Base-by-base conservation (phyloP, 1,140 invertebrate species). In the Nomia melanderi region DNA sequence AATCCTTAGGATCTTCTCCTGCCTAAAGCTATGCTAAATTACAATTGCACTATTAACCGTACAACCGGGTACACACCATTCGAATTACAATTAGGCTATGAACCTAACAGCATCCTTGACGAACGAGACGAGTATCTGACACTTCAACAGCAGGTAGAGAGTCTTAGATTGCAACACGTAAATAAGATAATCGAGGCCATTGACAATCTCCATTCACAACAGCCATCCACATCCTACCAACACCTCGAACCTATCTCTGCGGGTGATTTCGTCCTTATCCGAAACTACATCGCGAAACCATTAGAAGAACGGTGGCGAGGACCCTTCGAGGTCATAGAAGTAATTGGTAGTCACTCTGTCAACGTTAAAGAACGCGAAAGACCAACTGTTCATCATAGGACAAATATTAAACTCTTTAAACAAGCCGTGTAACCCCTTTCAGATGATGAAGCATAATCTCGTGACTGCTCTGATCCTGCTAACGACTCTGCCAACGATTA, bases 181-280 rank as follows among this genome's bases (percentile, higher is more conserved):
- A 64, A 64, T 8, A 64, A 64, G 29, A 64, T 64, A 9, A 47
- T 64, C 14, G 63, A 66, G 25, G 53, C 63, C 5, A 6, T 66
- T 9, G 27, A 66, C 0, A 66, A 53, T 20, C 29, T 66, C 17
- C 20, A 66, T 1, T 6, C 6, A 4, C 44, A 53, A 53, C 44
- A 66, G 23, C 63, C 63, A 2, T 66, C 63, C 47, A 66, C 27
- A 1, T 66, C 63, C 29, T 66, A 53, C n/a, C 29, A 33, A 6
- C 63, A 53, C 20, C 44, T 66, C 20, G 63, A 66, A 65, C 2
- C 63, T 2, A 47, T 65, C 11, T 31, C 27, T 17, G 20, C n/a
- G 11, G 41, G 63, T n/a, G 47, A 47, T 20, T 17, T 9, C 20
- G 17, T 65, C 3, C 27, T 65, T 11, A 11, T 65, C 11, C 41